phyloP scores from a whole-genome alignment of 2,797 vertebrate species.

The Alca torda region DNA sequence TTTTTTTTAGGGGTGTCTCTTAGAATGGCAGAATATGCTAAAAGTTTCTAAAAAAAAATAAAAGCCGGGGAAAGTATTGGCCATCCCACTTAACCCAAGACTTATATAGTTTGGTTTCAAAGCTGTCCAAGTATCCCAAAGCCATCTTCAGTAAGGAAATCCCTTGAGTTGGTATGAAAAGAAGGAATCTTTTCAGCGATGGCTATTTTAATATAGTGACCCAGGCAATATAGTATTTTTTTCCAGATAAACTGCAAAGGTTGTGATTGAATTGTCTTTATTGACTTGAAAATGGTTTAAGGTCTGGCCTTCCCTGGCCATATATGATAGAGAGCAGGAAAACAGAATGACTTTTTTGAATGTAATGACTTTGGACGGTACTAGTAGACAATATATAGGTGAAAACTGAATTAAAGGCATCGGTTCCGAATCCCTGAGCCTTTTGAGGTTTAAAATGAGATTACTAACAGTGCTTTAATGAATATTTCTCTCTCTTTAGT shows the following conservation, averaged over 20 bases:
- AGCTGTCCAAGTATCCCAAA: neutral
- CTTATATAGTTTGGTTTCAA: neutral
- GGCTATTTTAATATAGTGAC: neutral
- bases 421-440: neutral
- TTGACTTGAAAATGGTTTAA: neutral
- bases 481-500: slow-evolving; percentile 17
- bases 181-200: neutral
- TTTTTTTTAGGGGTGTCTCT: neutral
- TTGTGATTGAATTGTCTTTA: neutral
- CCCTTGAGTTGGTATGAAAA: neutral
- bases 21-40: neutral
- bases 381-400: neutral
- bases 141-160: neutral
- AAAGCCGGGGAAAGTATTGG: neutral
- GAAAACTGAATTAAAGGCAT: neutral
- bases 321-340: neutral
- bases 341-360: neutral
- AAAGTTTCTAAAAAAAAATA: neutral
- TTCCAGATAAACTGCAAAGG: neutral
- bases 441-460: neutral
- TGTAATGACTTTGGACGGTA: neutral
- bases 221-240: fast-evolving
- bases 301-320: neutral
- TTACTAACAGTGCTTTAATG: neutral
- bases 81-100: neutral